Evolutionary conservation across 2,888 invertebrate species (phyloP).

Genomic region (Saturnia japonica): DNA sequence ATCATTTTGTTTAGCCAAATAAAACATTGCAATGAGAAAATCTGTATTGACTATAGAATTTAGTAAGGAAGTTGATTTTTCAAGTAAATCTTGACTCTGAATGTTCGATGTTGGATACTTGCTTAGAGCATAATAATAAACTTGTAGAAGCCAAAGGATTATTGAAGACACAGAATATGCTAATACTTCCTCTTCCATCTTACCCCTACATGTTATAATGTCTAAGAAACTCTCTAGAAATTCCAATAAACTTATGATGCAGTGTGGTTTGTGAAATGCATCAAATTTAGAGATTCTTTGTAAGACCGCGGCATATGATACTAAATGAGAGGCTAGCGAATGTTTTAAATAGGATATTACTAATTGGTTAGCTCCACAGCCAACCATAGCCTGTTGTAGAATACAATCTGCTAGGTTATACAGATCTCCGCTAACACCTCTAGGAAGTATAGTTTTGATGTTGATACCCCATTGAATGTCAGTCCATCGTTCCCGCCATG

Average conservation of each 20-base stretch:
- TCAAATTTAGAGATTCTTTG: conserved; percentile 94
- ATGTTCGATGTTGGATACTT: conserved; percentile 74
- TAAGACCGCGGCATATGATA: conserved; percentile 94
- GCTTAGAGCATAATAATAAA: conserved; percentile 81
- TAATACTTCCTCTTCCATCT: conserved; percentile 93
- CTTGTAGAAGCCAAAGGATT: conserved; percentile 90
- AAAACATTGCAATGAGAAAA: conserved; percentile 91
- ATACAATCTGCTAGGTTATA: conserved; percentile 96
- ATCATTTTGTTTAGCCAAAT: conserved; percentile 91
- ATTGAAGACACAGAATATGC: conserved; percentile 92
- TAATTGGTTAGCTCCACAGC: conserved; percentile 94
- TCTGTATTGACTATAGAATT: conserved; percentile 87
- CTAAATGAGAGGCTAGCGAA: conserved; percentile 93
- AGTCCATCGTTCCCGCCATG: conserved; percentile 98
- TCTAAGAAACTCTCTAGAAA: conserved; percentile 88
- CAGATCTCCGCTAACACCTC: conserved; percentile 96
- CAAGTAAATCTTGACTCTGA: conserved; percentile 84
- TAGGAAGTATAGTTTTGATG: conserved; percentile 93
- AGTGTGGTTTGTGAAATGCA: conserved; percentile 92
- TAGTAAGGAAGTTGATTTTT: conserved; percentile 86
- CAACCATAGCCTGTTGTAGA: conserved; percentile 95
- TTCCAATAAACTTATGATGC: conserved; percentile 92
- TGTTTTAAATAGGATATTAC: conserved; percentile 96
- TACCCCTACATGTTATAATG: conserved; percentile 86
- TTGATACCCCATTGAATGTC: conserved; percentile 98